phyloP scores from a whole-genome alignment of 2,113 vertebrate genomes.

The Amblyornis subalaris region DNA sequence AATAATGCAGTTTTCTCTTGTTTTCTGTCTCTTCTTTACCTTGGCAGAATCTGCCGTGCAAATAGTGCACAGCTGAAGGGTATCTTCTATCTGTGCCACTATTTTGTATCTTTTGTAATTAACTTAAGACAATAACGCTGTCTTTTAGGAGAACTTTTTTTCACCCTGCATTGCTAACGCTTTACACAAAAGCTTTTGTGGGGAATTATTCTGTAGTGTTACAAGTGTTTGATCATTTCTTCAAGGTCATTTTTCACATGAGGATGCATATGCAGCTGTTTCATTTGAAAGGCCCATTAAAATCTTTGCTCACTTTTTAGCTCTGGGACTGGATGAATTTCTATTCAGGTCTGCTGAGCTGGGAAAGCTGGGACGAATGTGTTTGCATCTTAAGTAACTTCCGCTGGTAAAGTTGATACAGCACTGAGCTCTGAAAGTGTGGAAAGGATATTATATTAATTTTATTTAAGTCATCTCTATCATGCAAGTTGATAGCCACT shows the following conservation, averaged over 20 bases:
- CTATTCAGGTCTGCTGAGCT: neutral
- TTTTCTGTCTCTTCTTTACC: neutral
- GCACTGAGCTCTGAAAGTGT: neutral
- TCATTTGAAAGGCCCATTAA: neutral
- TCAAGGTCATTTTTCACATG: neutral
- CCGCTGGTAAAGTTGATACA: fast-evolving
- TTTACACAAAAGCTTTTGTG: neutral
- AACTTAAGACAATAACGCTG: neutral
- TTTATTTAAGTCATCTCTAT: neutral
- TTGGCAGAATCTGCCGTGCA: neutral
- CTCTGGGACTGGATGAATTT: neutral
- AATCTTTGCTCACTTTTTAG: neutral
- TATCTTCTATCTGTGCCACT: neutral
- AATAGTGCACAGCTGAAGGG: neutral
- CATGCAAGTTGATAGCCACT: neutral
- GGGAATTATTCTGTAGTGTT: neutral
- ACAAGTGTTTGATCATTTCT: neutral
- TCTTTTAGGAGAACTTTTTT: neutral
- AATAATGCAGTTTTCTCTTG: neutral
- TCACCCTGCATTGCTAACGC: neutral
- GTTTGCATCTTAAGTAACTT: neutral
- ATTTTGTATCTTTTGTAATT: slow-evolving; percentile 2
- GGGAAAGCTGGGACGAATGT: neutral
- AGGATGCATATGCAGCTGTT: neutral
- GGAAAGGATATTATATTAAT: neutral